phyloP scores from a whole-genome alignment of 1,140 invertebrate genomes.

The Drosophila melanica region DNA sequence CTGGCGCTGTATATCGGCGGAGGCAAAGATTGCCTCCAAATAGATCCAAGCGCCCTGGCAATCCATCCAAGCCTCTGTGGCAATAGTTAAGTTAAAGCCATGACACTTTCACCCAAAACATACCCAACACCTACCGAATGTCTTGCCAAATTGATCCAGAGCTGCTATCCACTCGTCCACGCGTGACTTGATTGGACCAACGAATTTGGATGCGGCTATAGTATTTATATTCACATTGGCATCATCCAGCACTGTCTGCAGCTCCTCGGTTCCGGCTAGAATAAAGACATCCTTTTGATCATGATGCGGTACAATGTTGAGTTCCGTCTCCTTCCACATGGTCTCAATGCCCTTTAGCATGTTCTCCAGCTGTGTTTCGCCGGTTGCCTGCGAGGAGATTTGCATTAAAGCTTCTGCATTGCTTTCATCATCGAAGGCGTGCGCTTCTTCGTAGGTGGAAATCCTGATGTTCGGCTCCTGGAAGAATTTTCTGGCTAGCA shows the following conservation, averaged over 20 bases:
- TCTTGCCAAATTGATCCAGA: slow-evolving; percentile 90
- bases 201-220: slow-evolving; percentile 92
- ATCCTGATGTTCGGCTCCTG: slow-evolving; percentile 88
- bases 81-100: not conserved
- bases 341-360: slow-evolving; percentile 93
- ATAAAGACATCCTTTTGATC: slow-evolving; percentile 93
- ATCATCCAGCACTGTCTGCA: slow-evolving; percentile 92
- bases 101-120: not conserved
- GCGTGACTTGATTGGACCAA: slow-evolving; percentile 91
- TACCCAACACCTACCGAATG: slow-evolving; percentile 86
- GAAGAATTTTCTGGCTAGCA: slow-evolving; percentile 89
- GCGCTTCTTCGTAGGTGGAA: slow-evolving; percentile 88
- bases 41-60: slow-evolving; percentile 95
- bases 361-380: slow-evolving; percentile 91
- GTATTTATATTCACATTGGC: slow-evolving; percentile 94
- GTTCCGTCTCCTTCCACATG: slow-evolving; percentile 91
- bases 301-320: slow-evolving; percentile 90
- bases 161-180: slow-evolving; percentile 92
- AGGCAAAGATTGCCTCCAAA: slow-evolving; percentile 94
- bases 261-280: slow-evolving; percentile 92
- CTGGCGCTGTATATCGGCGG: slow-evolving; percentile 94
- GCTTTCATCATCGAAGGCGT: slow-evolving; percentile 87
- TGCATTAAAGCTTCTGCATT: slow-evolving; percentile 90
- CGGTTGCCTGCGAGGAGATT: slow-evolving; percentile 92
- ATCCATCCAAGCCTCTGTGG: slow-evolving; percentile 91